Evolutionary conservation across 2,113 vertebrate species (phyloP).

Genomic region (Entomyzon cyanotis): DNA sequence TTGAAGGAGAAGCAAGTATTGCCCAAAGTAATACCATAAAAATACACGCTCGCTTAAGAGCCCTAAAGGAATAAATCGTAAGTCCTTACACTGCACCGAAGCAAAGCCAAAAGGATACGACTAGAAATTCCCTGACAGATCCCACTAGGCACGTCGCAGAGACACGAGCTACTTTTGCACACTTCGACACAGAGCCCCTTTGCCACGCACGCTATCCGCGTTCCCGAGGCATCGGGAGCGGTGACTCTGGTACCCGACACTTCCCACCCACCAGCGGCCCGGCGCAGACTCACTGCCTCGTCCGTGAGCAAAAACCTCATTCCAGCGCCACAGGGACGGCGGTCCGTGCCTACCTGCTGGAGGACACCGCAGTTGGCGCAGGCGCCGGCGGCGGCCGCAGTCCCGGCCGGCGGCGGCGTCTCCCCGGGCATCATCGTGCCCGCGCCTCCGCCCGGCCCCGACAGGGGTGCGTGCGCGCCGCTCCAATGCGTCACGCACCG

Average conservation of each 20-base stretch:
- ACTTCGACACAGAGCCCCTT: accelerated
- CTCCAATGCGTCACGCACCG: neutral
- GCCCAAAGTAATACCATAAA: accelerated
- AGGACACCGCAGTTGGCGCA: slow-evolving; percentile 89
- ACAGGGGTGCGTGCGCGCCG: accelerated
- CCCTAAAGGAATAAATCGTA: accelerated
- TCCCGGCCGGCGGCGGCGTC: slow-evolving; percentile 78
- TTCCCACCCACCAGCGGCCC: neutral
- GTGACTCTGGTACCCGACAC: accelerated
- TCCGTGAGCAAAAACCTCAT: too few relatives aligned
- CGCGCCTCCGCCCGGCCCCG: neutral
- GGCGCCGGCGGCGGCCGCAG: slow-evolving; percentile 72
- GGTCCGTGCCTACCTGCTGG: slow-evolving; percentile 67
- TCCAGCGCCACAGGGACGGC: neutral
- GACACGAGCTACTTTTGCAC: accelerated
- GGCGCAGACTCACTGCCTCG: accelerated
- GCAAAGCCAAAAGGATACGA: neutral
- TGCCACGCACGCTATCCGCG: accelerated
- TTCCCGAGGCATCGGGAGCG: neutral
- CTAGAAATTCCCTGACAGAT: accelerated
- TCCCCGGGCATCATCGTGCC: slow-evolving; percentile 93
- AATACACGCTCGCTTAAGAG: accelerated
- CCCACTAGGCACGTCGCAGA: neutral
- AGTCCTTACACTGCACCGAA: accelerated
- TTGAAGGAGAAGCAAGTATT: neutral